A percentile compares a stretch with the other conserved stretches of the same genome.
Evolutionary conservation across 2,113 vertebrate species (phyloP).

Genomic region (Seriola rivoliana): DNA sequence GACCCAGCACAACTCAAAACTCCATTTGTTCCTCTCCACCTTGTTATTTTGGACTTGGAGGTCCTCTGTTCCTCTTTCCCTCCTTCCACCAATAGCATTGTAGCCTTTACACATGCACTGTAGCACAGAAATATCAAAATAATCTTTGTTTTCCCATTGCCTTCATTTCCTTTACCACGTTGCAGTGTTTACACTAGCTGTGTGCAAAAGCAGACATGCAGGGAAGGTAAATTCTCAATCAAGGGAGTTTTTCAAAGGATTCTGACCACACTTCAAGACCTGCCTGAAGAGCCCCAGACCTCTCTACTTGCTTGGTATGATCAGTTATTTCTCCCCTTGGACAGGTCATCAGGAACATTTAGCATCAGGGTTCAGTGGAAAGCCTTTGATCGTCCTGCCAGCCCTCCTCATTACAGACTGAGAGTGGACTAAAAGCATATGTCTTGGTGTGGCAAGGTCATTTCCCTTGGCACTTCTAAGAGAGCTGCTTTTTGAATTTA

Average conservation of each 20-base stretch:
- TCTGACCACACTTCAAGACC: constrained; percentile 30
- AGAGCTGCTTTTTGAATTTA: constrained; percentile 38
- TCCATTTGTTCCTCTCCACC: neutral
- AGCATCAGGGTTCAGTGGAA: constrained; percentile 75
- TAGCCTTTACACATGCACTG: constrained; percentile 29
- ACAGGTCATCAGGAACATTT: constrained; percentile 80
- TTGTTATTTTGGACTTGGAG: constrained; percentile 41
- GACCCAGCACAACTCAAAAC: neutral
- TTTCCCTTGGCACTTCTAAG: constrained; percentile 32
- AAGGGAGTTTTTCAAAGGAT: constrained; percentile 38
- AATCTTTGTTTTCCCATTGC: constrained; percentile 40
- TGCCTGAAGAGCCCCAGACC: constrained; percentile 43
- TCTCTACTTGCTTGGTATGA: constrained; percentile 66
- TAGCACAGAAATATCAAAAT: constrained; percentile 29
- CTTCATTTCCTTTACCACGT: constrained; percentile 56
- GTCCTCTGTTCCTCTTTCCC: neutral
- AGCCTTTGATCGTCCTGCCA: constrained; percentile 82
- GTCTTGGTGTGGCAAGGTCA: constrained; percentile 59
- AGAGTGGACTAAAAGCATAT: constrained; percentile 48
- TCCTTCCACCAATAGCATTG: neutral
- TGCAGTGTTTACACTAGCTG: constrained; percentile 38
- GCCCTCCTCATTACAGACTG: constrained; percentile 50
- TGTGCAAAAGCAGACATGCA: constrained; percentile 31
- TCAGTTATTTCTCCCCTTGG: constrained; percentile 54
- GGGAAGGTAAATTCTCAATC: constrained; percentile 38